Percentiles rank a stretch among this genome's conserved stretches.
These are phyloP conservation scores for Trogon melanurus DNA, from an alignment of 2,113 vertebrate genomes.

Conservation along the genomic window DNA sequence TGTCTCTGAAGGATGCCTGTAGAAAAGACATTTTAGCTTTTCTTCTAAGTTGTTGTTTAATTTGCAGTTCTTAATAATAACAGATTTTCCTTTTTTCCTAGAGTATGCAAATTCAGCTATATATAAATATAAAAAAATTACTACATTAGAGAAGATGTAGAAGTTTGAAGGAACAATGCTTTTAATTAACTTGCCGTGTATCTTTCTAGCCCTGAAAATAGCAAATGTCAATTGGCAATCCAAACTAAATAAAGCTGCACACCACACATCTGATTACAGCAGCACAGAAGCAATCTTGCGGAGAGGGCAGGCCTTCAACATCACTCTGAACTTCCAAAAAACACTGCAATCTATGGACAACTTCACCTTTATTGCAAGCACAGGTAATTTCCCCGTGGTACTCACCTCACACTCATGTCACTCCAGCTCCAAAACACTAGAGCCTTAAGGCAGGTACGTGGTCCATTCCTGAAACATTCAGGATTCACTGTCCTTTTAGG, in stretches of 20 bases:
- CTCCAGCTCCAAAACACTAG: background rate
- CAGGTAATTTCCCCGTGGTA: slow-evolving; percentile 23
- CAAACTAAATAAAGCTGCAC: slow-evolving; percentile 78
- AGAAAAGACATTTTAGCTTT: background rate
- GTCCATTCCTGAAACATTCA: background rate
- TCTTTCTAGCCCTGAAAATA: slow-evolving; percentile 27
- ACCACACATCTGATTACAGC: slow-evolving; percentile 83
- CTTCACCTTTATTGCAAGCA: slow-evolving; percentile 45
- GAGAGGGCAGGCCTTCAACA: slow-evolving; percentile 81
- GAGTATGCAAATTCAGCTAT: background rate
- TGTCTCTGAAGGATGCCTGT: background rate
- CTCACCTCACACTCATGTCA: background rate
- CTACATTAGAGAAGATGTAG: background rate
- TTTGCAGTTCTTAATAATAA: background rate
- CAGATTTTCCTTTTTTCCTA: background rate
- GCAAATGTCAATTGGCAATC: slow-evolving; percentile 58
- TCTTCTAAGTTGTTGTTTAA: background rate
- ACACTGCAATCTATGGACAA: background rate
- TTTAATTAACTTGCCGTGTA: background rate
- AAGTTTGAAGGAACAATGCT: background rate
- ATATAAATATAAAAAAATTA: background rate
- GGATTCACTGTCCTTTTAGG: background rate
- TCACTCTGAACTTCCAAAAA: slow-evolving; percentile 25
- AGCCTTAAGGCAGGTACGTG: background rate
- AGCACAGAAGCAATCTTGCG: slow-evolving; percentile 76